Evolutionary conservation across 1,140 invertebrate genomes (phyloP), one percentile per base, ranked within the genome.

Genomic region (Nasonia vitripennis): DNA sequence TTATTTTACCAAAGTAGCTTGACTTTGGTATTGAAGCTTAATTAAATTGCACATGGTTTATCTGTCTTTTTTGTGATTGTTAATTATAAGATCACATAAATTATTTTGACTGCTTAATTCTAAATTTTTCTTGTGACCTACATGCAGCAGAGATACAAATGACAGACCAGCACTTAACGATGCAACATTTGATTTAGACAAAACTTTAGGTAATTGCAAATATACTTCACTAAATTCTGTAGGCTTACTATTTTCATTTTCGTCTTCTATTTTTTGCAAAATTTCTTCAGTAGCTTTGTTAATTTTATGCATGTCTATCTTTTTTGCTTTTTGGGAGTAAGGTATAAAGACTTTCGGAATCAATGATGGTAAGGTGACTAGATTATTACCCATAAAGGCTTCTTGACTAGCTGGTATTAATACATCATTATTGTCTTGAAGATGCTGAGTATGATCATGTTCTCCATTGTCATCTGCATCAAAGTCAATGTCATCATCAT

Each of bases 301-400:
- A 17, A 98, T 89, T 89, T 95, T 95, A 87, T 95, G 95, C 94
- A 98, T 97, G 89, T 98, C 96, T 14, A 97, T 94, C 89, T 96
- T 96, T 88, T 97, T 97, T 0, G 97, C 96, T 85, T 94, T 94
- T 91, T 95, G 95, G 2, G 96, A 96, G 90, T 97, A 97, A 0
- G 94, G 94, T 84, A 97, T 95, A 87, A 95, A 94, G 85, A 95
- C 94, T 91, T 96, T 95, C 34, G 87, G 89, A 31, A 93, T 91
- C 79, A 93, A 89, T 89, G 93, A 92, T 7, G 95, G 95, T 73
- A 94, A 92, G 11, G 94, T 92, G 1, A 96, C 92, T 4, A 96
- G 89, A 92, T 95, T 95, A 83, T 94, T 92, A 17, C 93, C 93
- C 45, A 87, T 89, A 81, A 94, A 92, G 86, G 92, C 78, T 77